Evolutionary conservation across 2,113 vertebrate species (phyloP).

Genomic region (Microcebus ravelobensis): DNA sequence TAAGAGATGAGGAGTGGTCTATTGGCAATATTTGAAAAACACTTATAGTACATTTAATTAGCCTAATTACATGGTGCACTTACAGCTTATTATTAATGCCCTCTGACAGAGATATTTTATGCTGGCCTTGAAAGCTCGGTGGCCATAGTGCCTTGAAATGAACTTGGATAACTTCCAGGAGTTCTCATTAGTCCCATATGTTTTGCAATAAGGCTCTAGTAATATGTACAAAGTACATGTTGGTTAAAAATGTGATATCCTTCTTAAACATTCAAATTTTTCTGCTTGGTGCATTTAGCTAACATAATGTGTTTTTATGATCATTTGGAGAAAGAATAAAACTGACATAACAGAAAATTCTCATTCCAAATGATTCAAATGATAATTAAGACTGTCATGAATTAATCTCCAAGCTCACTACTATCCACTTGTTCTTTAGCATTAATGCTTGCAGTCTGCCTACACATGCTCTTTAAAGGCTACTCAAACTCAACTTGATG

Average conservation of each 20-base stretch:
- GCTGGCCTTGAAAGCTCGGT: not conserved
- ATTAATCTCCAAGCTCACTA: not conserved
- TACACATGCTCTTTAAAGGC: not conserved
- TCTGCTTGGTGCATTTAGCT: not conserved
- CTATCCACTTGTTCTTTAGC: not conserved
- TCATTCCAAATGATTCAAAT: not conserved
- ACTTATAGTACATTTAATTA: conserved; percentile 27
- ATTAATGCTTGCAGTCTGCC: not conserved
- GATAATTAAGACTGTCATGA: not conserved
- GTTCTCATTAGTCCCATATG: not conserved
- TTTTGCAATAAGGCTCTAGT: not conserved
- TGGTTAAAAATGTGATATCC: not conserved
- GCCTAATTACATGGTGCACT: conserved; percentile 30
- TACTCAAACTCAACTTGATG: conserved; percentile 51
- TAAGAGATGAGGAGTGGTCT: not conserved
- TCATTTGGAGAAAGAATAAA: not conserved
- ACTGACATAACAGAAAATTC: conserved; percentile 8
- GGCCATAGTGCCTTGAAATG: not conserved
- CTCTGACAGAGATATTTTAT: conserved; percentile 12
- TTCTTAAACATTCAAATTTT: not conserved
- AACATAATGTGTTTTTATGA: not conserved
- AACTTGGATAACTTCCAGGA: conserved; percentile 1
- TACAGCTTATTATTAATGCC: conserved; percentile 3
- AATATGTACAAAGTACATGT: not conserved
- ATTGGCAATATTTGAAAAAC: conserved; percentile 29